Evolutionary conservation across 2,888 invertebrate species (phyloP).

Genomic region (Gymnoscelis rufifasciata): DNA sequence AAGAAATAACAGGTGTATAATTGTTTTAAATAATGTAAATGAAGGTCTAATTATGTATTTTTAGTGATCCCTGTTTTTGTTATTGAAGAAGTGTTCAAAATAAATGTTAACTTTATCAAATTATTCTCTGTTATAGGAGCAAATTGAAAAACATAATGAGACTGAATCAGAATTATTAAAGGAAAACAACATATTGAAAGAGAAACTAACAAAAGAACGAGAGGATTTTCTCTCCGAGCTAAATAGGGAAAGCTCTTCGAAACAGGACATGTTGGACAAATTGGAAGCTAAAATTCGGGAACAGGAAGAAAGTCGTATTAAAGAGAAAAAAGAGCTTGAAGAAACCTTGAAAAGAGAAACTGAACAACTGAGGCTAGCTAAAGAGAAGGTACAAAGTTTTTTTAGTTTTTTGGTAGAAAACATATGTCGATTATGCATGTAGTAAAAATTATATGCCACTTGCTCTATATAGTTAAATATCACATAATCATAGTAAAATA

Average conservation of each 20-base stretch:
- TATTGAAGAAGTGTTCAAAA: neutral
- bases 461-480: neutral
- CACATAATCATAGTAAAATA: neutral
- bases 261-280: conserved; percentile 71
- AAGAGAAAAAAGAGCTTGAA: conserved; percentile 62
- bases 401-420: no score
- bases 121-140: conserved; percentile 43
- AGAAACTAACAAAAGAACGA: conserved; percentile 69
- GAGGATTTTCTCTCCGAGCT: conserved; percentile 70
- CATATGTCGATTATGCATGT: no score
- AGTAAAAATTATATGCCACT: neutral
- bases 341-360: conserved; percentile 56
- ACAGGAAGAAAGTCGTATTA: conserved; percentile 65
- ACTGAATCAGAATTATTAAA: conserved; percentile 61
- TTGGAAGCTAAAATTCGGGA: conserved; percentile 69
- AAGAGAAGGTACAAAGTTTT: conserved; percentile 75
- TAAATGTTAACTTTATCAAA: neutral
- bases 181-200: conserved; percentile 67
- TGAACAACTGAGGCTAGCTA: conserved; percentile 59
- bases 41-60: no score
- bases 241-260: conserved; percentile 70
- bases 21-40: no score
- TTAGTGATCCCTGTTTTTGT: no score
- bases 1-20: no score
- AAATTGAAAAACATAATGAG: conserved; percentile 61